Evolutionary conservation across 2,888 invertebrate genomes (phyloP).

Genomic region (Nycteola revayana): DNA sequence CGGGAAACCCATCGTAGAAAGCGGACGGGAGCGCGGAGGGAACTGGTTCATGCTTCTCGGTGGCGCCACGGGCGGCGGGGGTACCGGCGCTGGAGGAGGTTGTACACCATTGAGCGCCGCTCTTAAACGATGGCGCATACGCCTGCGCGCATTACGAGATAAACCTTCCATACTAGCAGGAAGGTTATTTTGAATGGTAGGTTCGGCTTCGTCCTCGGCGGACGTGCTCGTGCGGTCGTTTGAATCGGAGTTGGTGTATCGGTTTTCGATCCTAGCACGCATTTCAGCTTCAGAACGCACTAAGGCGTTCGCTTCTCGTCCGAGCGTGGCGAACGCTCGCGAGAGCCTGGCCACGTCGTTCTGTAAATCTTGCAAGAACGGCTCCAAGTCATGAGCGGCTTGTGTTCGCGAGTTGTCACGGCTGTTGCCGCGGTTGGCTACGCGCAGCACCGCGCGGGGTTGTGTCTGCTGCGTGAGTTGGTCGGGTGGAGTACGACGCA

Average conservation of each 20-base stretch:
- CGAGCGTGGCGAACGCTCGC: constrained; percentile 60
- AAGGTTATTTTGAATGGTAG: constrained; percentile 21
- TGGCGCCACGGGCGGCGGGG: constrained; percentile 16
- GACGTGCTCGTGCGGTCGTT: constrained; percentile 19
- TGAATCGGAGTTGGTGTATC: constrained; percentile 20
- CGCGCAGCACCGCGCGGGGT: constrained; percentile 68
- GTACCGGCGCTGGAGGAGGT: constrained; percentile 21
- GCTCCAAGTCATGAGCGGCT: constrained; percentile 46
- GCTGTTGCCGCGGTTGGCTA: constrained; percentile 58
- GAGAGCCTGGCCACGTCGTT: constrained; percentile 61
- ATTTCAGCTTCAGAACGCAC: constrained; percentile 53
- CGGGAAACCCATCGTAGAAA: not conserved
- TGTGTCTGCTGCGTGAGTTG: constrained; percentile 48
- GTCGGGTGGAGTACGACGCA: constrained; percentile 59
- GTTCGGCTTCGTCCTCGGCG: constrained; percentile 19
- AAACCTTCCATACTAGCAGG: constrained; percentile 27
- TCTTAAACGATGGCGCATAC: constrained; percentile 59
- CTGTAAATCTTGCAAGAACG: constrained; percentile 60
- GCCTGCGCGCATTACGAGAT: constrained; percentile 63
- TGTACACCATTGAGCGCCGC: constrained; percentile 48
- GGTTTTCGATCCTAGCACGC: constrained; percentile 43
- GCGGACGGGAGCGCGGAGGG: not conserved
- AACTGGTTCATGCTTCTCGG: constrained; percentile 17
- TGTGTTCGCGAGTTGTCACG: constrained; percentile 21
- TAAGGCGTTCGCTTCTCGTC: constrained; percentile 54